phyloP scores from a whole-genome alignment of 2,888 invertebrate genomes.

The Callinectes sapidus region DNA sequence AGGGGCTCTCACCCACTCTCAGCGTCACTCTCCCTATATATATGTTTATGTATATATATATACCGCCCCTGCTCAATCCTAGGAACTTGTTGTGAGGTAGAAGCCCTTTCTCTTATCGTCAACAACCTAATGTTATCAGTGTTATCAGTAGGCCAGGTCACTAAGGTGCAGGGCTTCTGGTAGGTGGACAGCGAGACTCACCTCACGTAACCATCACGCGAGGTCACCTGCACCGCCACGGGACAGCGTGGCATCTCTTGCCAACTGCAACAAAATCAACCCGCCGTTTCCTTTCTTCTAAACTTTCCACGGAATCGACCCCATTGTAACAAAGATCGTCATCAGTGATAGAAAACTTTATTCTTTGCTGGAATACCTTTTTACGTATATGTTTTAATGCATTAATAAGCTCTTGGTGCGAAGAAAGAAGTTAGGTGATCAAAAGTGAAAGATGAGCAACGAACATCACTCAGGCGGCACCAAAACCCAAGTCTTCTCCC shows the following conservation, averaged over 20 bases:
- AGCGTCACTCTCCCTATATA: constrained; percentile 44
- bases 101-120: constrained; percentile 60
- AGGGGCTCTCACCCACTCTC: background rate
- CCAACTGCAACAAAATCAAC: constrained; percentile 3
- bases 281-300: background rate
- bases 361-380: constrained; percentile 15
- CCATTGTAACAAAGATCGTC: background rate
- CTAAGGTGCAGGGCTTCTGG: constrained; percentile 49
- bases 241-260: background rate
- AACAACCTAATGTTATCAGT: constrained; percentile 47
- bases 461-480: constrained; percentile 31
- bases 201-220: background rate
- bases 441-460: constrained; percentile 31
- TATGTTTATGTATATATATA: constrained; percentile 56
- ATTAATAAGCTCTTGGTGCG: constrained; percentile 36
- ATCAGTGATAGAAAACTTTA: constrained; percentile 4
- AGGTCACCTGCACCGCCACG: constrained; percentile 8
- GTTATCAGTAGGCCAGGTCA: constrained; percentile 47
- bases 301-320: constrained; percentile 9
- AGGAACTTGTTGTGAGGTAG: constrained; percentile 71
- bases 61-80: constrained; percentile 69
- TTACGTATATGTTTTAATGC: constrained; percentile 31
- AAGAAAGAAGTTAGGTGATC: constrained; percentile 18
- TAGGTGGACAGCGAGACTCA: constrained; percentile 35
- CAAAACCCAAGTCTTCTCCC: constrained; percentile 24